Percentiles rank a stretch among this genome's conserved stretches.
These are phyloP conservation scores for Mylabris sibirica DNA, from an alignment of 2,888 invertebrate species.

Conservation along the genomic window DNA sequence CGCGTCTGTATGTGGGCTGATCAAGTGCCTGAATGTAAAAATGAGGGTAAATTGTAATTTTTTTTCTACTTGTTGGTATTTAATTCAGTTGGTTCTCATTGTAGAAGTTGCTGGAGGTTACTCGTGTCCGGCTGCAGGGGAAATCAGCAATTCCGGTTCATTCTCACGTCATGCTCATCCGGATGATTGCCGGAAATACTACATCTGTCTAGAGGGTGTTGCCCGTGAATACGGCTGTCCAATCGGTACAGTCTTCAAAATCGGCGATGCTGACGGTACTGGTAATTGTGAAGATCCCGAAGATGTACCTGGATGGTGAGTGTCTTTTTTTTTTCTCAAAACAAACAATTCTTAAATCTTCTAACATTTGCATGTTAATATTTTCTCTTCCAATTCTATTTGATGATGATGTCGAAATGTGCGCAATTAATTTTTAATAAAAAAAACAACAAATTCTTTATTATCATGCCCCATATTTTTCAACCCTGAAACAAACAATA, in stretches of 20 bases:
- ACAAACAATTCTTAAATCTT: neutral
- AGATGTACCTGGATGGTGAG: constrained; percentile 96
- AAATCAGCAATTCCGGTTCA: constrained; percentile 82
- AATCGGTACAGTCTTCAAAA: constrained; percentile 94
- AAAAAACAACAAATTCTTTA: too few relatives aligned
- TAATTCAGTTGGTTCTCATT: constrained; percentile 37
- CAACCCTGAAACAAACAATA: neutral
- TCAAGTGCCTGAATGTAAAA: constrained; percentile 90
- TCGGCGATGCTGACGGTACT: constrained; percentile 87
- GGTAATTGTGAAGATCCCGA: constrained; percentile 95
- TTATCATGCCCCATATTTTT: neutral
- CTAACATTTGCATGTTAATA: constrained; percentile 1
- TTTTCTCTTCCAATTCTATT: neutral
- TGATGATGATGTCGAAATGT: neutral
- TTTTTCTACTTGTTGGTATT: constrained; percentile 24
- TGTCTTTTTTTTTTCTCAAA: too few relatives aligned
- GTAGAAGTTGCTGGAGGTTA: constrained; percentile 92
- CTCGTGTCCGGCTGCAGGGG: constrained; percentile 83
- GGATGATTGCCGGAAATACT: constrained; percentile 93
- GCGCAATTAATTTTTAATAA: neutral
- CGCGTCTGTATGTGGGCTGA: constrained; percentile 97
- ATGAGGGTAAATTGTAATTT: constrained; percentile 72
- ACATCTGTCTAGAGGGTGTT: constrained; percentile 89
- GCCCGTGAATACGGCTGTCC: constrained; percentile 95
- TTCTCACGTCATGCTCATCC: constrained; percentile 96